Percentiles rank a stretch among this genome's conserved stretches.
Conservation (phyloP, 2,888 invertebrate species). For the Nymphalis urticae region DNA sequence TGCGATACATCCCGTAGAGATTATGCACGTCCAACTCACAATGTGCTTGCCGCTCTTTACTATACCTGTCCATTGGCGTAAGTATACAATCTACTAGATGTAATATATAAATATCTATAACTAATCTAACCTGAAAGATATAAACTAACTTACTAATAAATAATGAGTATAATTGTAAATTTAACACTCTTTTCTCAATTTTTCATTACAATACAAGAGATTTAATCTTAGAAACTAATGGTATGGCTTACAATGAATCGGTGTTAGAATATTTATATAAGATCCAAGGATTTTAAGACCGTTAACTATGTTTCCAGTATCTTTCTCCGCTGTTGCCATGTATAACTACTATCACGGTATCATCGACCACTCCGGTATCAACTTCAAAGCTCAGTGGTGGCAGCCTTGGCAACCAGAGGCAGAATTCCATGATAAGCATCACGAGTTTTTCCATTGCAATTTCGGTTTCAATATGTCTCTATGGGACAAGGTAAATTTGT, state of each 20-base stretch:
- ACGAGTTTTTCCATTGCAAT: conserved; percentile 89
- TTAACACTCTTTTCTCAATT: too few species aligned
- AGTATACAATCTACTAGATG: conserved; percentile 48
- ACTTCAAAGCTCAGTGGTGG: conserved; percentile 88
- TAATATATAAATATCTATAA: too few species aligned
- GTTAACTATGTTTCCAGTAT: conserved; percentile 47
- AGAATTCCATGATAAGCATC: conserved; percentile 89
- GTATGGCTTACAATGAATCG: too few species aligned
- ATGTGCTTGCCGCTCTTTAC: conserved; percentile 83
- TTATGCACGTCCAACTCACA: conserved; percentile 83
- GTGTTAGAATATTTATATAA: neutral
- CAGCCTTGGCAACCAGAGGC: conserved; percentile 89
- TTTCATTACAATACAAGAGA: too few species aligned
- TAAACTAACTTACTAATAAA: too few species aligned
- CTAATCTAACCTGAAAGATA: too few species aligned
- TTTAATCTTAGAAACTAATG: too few species aligned
- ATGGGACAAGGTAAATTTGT: conserved; percentile 83
- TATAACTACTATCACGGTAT: conserved; percentile 87
- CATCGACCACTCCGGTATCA: conserved; percentile 88
- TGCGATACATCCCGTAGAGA: conserved; percentile 87
- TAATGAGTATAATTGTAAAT: too few species aligned
- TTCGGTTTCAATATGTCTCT: conserved; percentile 86
- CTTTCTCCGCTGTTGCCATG: conserved; percentile 62
- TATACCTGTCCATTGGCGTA: conserved; percentile 85
- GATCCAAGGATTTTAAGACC: neutral